A percentile compares a stretch with the other conserved stretches of the same genome.
Conservation (phyloP, 2,113 vertebrate genomes). For the Apteryx owenii region DNA sequence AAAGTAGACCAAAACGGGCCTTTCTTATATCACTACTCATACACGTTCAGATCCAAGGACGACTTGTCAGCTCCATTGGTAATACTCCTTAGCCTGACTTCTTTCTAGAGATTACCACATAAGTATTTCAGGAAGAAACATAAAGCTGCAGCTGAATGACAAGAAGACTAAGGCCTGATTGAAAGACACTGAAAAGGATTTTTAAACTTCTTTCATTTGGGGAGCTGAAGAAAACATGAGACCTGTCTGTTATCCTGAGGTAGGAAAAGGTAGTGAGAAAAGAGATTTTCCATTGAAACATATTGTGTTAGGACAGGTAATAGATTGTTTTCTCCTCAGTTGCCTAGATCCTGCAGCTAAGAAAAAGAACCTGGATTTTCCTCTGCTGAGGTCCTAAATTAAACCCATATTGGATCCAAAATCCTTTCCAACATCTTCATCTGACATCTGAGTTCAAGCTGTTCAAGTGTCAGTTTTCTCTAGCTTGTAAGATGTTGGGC, state of each 20-base stretch:
- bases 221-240: not conserved
- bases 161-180: not conserved
- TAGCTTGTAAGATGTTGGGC: not conserved
- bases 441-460: not conserved
- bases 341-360: not conserved
- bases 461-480: not conserved
- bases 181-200: not conserved
- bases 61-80: not conserved
- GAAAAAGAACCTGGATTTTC: constrained; percentile 2
- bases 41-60: not conserved
- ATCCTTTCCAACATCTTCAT: constrained; percentile 7
- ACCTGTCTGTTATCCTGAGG: not conserved
- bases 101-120: not conserved
- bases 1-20: not conserved
- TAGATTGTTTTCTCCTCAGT: constrained; percentile 15
- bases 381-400: not conserved
- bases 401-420: constrained; percentile 13
- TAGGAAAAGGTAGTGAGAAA: not conserved
- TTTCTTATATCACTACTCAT: not conserved
- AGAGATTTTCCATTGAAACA: not conserved
- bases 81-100: not conserved
- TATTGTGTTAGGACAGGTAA: not conserved
- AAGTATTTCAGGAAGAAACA: not conserved
- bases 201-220: not conserved
- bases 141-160: not conserved